Evolutionary conservation across 64 coral and sea anemone genomes (phyloP), one percentile per base, ranked within the genome.

Genomic region (Pocillopora verrucosa): DNA sequence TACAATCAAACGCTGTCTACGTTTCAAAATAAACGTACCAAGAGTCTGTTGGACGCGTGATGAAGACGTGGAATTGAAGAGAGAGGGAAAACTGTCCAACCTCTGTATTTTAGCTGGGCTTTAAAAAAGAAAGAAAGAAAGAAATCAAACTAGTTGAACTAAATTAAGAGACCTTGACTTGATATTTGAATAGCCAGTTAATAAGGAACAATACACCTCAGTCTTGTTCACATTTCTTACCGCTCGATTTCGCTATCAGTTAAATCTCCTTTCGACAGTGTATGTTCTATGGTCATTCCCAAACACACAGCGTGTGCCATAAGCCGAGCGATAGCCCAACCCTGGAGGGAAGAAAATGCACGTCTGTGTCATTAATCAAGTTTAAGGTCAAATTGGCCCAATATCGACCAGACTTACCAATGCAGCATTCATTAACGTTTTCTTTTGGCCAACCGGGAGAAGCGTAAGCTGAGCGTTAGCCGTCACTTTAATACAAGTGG

Each of bases 271-370:
- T 58, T 82, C 74, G 73, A 75, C 17, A n/a, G 74, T 11, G 79
- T 78, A 22, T 77, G 80, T 60, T 91, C 80, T 4, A 74, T n/a
- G 16, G 75, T 64, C 30, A 84, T 74, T 63, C 90, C 90, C 69
- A 86, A 61, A 19, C 82, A 77, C 35, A 91, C 69, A 10, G 90
- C 61, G 73, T 91, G 90, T 76, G 90, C 90, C 26, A 80, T 75
- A 26, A 91, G 58, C 72, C 90, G 90, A 60, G 90, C 90, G 16
- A 91, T 60, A 2, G 79, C 90, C 90, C 82, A 86, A 60, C 90
- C 90, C 90, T 78, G 36, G 22, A 16, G 19, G 56, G 9, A 58
- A 80, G 12, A 73, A 82, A 16, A 5, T 7, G 1, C 14, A 76
- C 15, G 15, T 30, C 30, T 30, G 30, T 30, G 30, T 30, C 30